Evolutionary conservation across 1,140 invertebrate genomes (phyloP).

Genomic region (Pseudomyrmex gracilis): DNA sequence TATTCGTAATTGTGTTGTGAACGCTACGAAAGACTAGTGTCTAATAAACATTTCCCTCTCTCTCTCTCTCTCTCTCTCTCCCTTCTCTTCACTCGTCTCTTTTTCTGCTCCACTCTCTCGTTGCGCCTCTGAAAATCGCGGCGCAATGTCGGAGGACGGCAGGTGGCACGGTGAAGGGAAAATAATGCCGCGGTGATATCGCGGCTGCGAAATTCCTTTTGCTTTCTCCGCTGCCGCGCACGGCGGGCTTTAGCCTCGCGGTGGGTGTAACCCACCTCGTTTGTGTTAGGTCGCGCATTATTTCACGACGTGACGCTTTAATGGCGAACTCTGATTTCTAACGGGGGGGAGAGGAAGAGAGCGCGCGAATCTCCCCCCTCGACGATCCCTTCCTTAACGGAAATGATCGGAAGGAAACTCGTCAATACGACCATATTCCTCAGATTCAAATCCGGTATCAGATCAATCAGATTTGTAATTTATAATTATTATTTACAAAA

Average conservation of each 20-base stretch:
- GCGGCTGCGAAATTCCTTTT: conserved; percentile 74
- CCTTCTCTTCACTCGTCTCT: not conserved
- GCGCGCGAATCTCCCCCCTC: conserved; percentile 13
- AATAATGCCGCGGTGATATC: conserved; percentile 73
- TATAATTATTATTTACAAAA: not conserved
- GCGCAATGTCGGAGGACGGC: conserved; percentile 73
- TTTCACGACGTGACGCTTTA: conserved; percentile 71
- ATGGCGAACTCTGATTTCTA: conserved; percentile 67
- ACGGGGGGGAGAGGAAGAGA: no score
- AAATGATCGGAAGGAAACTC: conserved; percentile 30
- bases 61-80: not conserved
- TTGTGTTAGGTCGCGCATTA: conserved; percentile 69
- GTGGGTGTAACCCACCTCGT: conserved; percentile 70
- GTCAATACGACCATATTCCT: conserved; percentile 4
- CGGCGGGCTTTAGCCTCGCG: conserved; percentile 63
- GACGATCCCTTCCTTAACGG: conserved; percentile 30
- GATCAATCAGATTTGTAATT: not conserved
- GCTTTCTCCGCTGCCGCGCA: conserved; percentile 65
- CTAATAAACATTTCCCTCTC: not conserved
- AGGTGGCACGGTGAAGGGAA: conserved; percentile 74
- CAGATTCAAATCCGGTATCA: conserved; percentile 12
- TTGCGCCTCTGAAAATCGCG: conserved; percentile 70
- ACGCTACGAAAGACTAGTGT: not conserved
- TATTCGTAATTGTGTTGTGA: not conserved
- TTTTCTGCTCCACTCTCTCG: conserved; percentile 16